phyloP scores from a whole-genome alignment of 2,797 vertebrate genomes.

The Petrocephalus sullivani region DNA sequence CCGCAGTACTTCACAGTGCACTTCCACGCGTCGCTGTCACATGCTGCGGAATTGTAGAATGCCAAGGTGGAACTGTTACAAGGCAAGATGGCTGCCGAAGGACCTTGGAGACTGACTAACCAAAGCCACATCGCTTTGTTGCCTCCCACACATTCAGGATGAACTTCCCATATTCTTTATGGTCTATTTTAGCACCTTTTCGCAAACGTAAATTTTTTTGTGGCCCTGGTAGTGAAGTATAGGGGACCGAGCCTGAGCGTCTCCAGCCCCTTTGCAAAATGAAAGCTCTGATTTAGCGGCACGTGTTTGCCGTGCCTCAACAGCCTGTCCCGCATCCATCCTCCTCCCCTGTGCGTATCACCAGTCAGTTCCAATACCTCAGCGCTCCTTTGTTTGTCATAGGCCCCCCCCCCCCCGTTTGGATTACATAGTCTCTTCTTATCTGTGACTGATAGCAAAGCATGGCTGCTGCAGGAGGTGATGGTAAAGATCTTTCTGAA shows the following conservation, averaged over 20 bases:
- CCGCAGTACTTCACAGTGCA: background rate
- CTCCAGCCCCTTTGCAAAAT: background rate
- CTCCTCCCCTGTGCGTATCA: background rate
- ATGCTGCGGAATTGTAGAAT: background rate
- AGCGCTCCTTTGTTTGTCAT: background rate
- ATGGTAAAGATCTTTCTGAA: background rate
- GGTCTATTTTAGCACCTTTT: slow-evolving; percentile 14
- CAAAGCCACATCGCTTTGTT: slow-evolving; percentile 2
- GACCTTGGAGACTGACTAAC: background rate
- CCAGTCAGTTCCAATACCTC: background rate
- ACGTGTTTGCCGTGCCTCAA: background rate
- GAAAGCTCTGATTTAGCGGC: background rate
- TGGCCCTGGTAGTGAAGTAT: background rate
- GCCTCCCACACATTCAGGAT: slow-evolving; percentile 7
- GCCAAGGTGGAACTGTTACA: background rate
- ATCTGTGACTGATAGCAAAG: background rate
- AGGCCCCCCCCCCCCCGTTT: background rate
- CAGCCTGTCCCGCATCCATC: background rate
- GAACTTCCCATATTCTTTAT: slow-evolving; percentile 9
- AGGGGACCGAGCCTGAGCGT: background rate
- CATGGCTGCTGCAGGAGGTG: background rate
- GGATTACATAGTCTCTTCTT: background rate
- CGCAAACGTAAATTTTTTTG: background rate
- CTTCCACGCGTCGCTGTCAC: background rate
- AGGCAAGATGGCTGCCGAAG: slow-evolving; percentile 4